phyloP scores from a whole-genome alignment of 2,113 vertebrate species.

The Lota lota region DNA sequence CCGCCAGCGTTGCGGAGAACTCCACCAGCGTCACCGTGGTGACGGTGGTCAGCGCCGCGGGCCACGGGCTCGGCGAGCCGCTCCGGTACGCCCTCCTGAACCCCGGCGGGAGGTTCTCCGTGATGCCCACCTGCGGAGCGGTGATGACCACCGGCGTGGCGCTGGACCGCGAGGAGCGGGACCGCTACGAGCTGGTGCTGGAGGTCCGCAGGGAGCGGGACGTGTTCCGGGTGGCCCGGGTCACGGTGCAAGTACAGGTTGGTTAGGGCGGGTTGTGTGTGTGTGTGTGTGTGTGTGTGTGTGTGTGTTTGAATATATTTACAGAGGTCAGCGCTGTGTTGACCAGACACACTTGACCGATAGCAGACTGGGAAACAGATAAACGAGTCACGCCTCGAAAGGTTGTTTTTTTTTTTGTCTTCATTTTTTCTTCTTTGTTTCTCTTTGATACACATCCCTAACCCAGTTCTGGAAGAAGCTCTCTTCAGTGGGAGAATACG shows the following conservation, averaged over 20 bases:
- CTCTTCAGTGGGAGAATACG: too few species aligned
- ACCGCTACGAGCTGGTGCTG: conserved; percentile 87
- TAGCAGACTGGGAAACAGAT: too few species aligned
- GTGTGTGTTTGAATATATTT: neutral
- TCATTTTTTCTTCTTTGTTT: too few species aligned
- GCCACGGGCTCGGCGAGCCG: conserved; percentile 91
- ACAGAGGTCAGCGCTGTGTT: neutral
- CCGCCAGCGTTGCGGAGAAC: conserved; percentile 86
- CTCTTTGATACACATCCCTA: too few species aligned
- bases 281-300: neutral
- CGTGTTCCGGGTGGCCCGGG: conserved; percentile 84
- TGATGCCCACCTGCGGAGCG: conserved; percentile 88
- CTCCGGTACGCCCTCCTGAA: conserved; percentile 90
- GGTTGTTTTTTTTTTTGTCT: too few species aligned
- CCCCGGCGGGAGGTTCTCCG: conserved; percentile 86
- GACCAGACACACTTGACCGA: neutral
- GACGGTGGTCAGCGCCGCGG: conserved; percentile 84
- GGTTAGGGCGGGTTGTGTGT: conserved; percentile 61
- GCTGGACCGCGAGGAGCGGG: conserved; percentile 89
- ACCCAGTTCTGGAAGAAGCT: too few species aligned
- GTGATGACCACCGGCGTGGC: conserved; percentile 87
- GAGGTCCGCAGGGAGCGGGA: conserved; percentile 89
- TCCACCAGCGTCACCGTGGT: conserved; percentile 80
- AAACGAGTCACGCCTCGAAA: too few species aligned
- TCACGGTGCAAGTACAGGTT: conserved; percentile 83